Evolutionary conservation across 1,140 invertebrate genomes (phyloP).

Genomic region (Drosophila simulans): DNA sequence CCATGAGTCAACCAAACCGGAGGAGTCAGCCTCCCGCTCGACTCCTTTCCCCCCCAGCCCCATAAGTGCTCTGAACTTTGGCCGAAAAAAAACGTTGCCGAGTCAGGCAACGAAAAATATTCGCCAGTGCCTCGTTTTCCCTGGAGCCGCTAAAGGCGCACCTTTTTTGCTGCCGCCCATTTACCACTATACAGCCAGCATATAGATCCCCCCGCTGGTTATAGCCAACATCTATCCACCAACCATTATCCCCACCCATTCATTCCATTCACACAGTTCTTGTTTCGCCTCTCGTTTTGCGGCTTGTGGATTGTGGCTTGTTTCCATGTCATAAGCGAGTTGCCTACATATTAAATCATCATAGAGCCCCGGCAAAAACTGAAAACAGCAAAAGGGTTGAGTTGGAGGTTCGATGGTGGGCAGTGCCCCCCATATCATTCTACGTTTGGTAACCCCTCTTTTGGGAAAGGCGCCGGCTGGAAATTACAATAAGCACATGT

Average conservation of each 20-base stretch:
- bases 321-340: slow-evolving; percentile 48
- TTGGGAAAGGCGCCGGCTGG: slow-evolving; percentile 53
- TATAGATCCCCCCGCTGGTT: background rate
- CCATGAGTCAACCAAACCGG: slow-evolving; percentile 68
- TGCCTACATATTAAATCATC: slow-evolving; percentile 55
- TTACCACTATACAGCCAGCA: slow-evolving; percentile 11
- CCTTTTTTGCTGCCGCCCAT: slow-evolving; percentile 42
- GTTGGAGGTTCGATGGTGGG: slow-evolving; percentile 24
- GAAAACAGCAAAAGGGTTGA: slow-evolving; percentile 67
- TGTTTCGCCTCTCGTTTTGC: slow-evolving; percentile 46
- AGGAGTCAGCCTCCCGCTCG: slow-evolving; percentile 23
- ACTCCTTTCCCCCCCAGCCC: slow-evolving; percentile 9
- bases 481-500: slow-evolving; percentile 75
- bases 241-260: slow-evolving; percentile 2
- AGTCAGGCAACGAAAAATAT: slow-evolving; percentile 72
- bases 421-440: slow-evolving; percentile 13
- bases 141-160: slow-evolving; percentile 52
- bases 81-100: slow-evolving; percentile 60
- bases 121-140: slow-evolving; percentile 24
- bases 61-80: slow-evolving; percentile 62
- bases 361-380: slow-evolving; percentile 25
- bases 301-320: slow-evolving; percentile 25
- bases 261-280: slow-evolving; percentile 64
- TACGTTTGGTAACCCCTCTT: slow-evolving; percentile 11
- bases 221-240: background rate